Percentiles rank a stretch among this genome's conserved stretches.
Evolutionary conservation across 1,140 invertebrate species (phyloP).

Genomic region (Asbolus verrucosus): DNA sequence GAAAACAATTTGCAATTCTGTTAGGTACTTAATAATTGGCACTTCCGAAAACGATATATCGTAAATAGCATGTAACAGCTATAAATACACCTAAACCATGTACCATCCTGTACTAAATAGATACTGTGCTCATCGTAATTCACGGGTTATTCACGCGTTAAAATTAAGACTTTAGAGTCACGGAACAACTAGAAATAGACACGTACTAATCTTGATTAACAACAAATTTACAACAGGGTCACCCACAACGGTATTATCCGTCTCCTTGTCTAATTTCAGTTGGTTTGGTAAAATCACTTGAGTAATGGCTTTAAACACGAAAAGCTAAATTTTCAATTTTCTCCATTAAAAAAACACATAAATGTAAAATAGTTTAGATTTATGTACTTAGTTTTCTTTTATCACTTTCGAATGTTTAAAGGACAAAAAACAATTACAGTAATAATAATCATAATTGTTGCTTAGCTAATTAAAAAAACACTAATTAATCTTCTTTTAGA

Average conservation of each 20-base stretch:
- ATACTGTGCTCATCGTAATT: conserved; percentile 18
- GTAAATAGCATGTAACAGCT: conserved; percentile 10
- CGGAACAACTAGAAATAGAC: conserved; percentile 34
- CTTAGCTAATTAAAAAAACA: conserved; percentile 19
- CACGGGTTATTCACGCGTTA: conserved; percentile 37
- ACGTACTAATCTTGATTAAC: conserved; percentile 23
- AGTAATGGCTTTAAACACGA: not conserved
- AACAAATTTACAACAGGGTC: conserved; percentile 29
- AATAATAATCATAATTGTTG: not conserved
- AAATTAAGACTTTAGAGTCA: conserved; percentile 34
- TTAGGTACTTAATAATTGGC: not conserved
- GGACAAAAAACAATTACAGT: not conserved
- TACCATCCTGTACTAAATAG: conserved; percentile 10
- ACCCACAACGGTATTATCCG: conserved; percentile 7
- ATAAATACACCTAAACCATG: conserved; percentile 12
- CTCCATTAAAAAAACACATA: not conserved
- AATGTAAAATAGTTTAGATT: not conserved
- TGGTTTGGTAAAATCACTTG: not conserved
- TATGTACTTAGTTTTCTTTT: not conserved
- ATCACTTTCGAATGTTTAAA: not conserved
- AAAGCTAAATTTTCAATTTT: conserved; percentile 2
- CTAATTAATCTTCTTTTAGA: conserved; percentile 30
- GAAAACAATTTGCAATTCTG: conserved; percentile 2
- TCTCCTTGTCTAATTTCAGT: conserved; percentile 6
- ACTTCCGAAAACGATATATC: not conserved